These are phyloP conservation scores for Aselliscus stoliczkanus DNA, from an alignment of 2,797 vertebrate genomes.

Conservation along the genomic window DNA sequence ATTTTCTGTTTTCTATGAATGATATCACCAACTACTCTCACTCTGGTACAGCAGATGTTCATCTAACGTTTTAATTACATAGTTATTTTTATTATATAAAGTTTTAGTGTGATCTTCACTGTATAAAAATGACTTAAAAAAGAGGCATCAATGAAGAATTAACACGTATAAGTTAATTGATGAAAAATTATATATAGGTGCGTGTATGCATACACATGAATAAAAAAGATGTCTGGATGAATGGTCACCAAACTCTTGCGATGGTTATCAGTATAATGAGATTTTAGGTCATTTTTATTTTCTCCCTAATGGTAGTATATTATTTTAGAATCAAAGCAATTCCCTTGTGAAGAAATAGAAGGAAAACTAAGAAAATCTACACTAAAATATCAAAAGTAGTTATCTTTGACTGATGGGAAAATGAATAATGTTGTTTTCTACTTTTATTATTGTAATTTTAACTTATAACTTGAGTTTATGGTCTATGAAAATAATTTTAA, in stretches of 20 bases:
- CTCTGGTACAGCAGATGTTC: background rate
- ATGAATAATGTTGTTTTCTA: background rate
- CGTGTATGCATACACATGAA: background rate
- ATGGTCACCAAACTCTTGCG: background rate
- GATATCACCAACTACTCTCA: background rate
- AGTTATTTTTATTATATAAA: background rate
- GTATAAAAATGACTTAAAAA: background rate
- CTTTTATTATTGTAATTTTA: background rate
- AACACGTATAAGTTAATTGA: background rate
- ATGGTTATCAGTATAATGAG: background rate
- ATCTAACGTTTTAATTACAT: background rate
- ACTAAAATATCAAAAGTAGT: slow-evolving; percentile 18
- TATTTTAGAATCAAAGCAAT: background rate
- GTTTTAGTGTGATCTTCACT: background rate
- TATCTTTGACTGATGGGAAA: slow-evolving; percentile 9
- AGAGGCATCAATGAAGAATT: background rate
- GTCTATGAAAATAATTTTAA: background rate
- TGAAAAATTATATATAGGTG: background rate
- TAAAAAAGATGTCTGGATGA: background rate
- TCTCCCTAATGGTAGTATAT: background rate
- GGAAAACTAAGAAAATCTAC: background rate
- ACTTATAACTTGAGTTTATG: background rate
- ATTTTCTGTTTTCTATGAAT: background rate
- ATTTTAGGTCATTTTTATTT: slow-evolving; percentile 26
- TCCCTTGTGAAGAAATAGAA: background rate